Base-by-base conservation (phyloP, 2,888 invertebrate species). In the Schizotus pectinicornis region DNA sequence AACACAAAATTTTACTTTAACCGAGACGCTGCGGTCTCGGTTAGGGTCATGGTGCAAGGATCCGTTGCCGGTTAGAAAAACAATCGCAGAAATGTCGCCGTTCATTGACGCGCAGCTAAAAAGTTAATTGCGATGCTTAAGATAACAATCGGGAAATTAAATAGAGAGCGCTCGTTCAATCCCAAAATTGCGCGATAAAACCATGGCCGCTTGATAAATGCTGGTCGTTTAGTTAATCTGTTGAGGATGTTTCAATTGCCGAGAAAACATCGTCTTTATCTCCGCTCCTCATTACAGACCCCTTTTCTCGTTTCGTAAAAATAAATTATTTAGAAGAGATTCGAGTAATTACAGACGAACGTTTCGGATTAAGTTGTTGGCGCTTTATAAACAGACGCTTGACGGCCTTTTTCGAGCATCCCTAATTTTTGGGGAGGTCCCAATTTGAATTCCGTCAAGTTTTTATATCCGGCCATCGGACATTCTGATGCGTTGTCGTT, bases 241-340 rank as follows among this genome's bases (percentile, higher is more conserved):
- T 63, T 66, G 68, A 69, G 64, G 68, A 70, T 70, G 70, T 70
- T 68, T 71, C 72, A 69, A 70, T 73, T 69, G 69, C 57, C 59
- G 63, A 61, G 68, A 63, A 66, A 70, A 70, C 65, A 65, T 63
- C 62, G 61, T 59, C 65, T 64, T 68, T 67, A 69, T 68, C 68
- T 64, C 58, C 52, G 42, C 60, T 58, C 49, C 59, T 59, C 64
- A 63, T 64, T 63, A 60, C 56, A 50, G 45, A 35, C 47, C 43
- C 33, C 53, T 53, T 53, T 33, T 38, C 35, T 13, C 50, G 14
- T 54, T 50, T 13, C 14, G 11, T 49, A 49, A 54, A 43, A 54
- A 58, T 45, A 53, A 54, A 48, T 53, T 49, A 58, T 54, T 43
- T 49, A 43, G 56, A 56, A 56, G 43, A 43, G 49, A 56, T 55